Evolutionary conservation across 1,140 invertebrate species (phyloP).

Genomic region (Tetraneura akinire): DNA sequence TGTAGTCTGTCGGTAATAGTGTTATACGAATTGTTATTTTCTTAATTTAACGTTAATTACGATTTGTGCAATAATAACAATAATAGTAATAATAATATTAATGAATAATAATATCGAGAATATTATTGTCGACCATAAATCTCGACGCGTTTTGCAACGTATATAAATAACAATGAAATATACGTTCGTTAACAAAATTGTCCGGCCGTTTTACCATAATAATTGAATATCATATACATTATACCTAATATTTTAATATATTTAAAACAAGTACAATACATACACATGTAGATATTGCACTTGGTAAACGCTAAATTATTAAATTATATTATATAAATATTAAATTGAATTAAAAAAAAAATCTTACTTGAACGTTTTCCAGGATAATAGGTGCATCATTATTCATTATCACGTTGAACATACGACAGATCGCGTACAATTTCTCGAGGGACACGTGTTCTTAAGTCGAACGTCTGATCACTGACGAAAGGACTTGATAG

Average conservation of each 20-base stretch:
- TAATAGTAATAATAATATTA: too few relatives aligned
- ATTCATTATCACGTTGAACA: too few relatives aligned
- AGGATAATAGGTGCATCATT: too few relatives aligned
- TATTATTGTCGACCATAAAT: conserved; percentile 26
- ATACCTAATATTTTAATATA: background rate
- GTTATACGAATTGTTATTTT: too few relatives aligned
- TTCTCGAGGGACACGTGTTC: conserved; percentile 18
- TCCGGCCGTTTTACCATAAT: too few relatives aligned
- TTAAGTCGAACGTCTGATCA: background rate
- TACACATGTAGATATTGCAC: background rate
- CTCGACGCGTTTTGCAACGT: background rate
- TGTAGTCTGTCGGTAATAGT: background rate
- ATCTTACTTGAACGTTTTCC: background rate
- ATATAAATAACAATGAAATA: conserved; percentile 1
- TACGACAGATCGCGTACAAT: too few relatives aligned
- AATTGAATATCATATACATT: background rate
- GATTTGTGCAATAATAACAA: background rate
- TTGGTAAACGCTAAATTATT: too few relatives aligned
- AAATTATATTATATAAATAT: too few relatives aligned
- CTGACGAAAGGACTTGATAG: background rate
- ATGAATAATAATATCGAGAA: too few relatives aligned
- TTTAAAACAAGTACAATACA: background rate
- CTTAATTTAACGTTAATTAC: background rate
- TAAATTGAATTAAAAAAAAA: background rate
- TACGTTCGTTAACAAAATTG: background rate